These are phyloP conservation scores for Dysidea cf. avara DNA, from an alignment of 37 sponge, comb jelly and placozoan genomes.

Conservation along the genomic window DNA sequence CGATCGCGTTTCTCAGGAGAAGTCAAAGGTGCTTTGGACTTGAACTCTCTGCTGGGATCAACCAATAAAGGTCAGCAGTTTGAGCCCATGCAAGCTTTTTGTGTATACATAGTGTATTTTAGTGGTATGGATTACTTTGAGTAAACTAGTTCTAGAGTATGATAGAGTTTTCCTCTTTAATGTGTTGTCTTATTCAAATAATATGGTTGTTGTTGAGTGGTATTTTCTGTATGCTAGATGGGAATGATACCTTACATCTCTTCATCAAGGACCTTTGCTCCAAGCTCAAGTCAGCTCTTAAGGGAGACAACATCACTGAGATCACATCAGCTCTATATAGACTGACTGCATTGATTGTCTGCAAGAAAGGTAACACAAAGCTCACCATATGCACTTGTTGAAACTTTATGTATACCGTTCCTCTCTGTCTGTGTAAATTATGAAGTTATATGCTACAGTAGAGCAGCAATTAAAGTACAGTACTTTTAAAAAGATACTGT, in stretches of 20 bases:
- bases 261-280: not conserved
- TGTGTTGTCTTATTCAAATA: too few species aligned
- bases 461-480: too few species aligned
- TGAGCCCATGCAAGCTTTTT: too few species aligned
- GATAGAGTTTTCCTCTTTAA: too few species aligned
- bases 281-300: too few species aligned
- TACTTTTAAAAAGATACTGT: too few species aligned
- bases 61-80: not conserved
- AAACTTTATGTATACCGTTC: too few species aligned
- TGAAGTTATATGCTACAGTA: too few species aligned
- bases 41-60: not conserved
- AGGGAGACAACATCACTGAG: slow-evolving; percentile 10
- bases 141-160: too few species aligned
- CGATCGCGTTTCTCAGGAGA: slow-evolving; percentile 43
- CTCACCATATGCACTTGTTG: not conserved
- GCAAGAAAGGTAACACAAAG: slow-evolving; percentile 20
- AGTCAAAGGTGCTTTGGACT: slow-evolving; percentile 15
- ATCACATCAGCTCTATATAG: slow-evolving; percentile 36
- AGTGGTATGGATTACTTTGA: too few species aligned
- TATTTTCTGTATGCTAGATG: not conserved
- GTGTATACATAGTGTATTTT: too few species aligned
- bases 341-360: slow-evolving; percentile 51
- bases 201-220: not conserved
- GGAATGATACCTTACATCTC: not conserved
- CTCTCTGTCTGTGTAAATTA: too few species aligned